Conservation (phyloP, 1,140 invertebrate genomes). For the Idris sp. region DNA sequence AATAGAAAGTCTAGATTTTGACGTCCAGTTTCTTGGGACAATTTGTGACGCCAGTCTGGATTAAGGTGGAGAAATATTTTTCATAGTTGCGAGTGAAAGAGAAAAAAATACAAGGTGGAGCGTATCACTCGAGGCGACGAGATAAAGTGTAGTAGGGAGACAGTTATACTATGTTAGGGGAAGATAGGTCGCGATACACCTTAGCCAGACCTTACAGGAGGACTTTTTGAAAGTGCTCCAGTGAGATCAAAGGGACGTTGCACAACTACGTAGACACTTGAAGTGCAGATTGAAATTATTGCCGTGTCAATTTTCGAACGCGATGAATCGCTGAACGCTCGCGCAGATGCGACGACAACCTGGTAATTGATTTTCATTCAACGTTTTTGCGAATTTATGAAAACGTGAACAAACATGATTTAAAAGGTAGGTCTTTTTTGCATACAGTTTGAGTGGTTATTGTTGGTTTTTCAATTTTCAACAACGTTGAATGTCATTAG, state of each 20-base stretch:
- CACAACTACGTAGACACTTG: slow-evolving; percentile 36
- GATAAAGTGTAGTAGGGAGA: slow-evolving; percentile 58
- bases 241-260: slow-evolving; percentile 38
- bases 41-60: slow-evolving; percentile 34
- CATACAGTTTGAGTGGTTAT: too few species aligned
- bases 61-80: slow-evolving; percentile 44
- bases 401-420: slow-evolving; percentile 3
- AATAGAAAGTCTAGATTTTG: too few species aligned
- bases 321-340: slow-evolving; percentile 30
- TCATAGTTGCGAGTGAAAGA: slow-evolving; percentile 33
- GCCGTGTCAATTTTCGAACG: slow-evolving; percentile 41
- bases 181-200: slow-evolving; percentile 50
- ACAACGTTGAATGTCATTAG: too few species aligned
- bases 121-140: slow-evolving; percentile 56
- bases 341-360: slow-evolving; percentile 11
- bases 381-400: neutral
- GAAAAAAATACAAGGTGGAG: slow-evolving; percentile 5
- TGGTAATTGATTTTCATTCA: slow-evolving; percentile 7
- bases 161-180: slow-evolving; percentile 55
- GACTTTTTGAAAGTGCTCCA: slow-evolving; percentile 52
- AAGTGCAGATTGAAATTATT: slow-evolving; percentile 46
- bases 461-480: too few species aligned
- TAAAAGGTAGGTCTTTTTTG: slow-evolving; percentile 51
- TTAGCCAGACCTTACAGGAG: slow-evolving; percentile 27
- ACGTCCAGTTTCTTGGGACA: too few species aligned